These are phyloP conservation scores for Schizopygopsis pylzovi DNA, from an alignment of 2,797 vertebrate species.

Conservation along the genomic window DNA sequence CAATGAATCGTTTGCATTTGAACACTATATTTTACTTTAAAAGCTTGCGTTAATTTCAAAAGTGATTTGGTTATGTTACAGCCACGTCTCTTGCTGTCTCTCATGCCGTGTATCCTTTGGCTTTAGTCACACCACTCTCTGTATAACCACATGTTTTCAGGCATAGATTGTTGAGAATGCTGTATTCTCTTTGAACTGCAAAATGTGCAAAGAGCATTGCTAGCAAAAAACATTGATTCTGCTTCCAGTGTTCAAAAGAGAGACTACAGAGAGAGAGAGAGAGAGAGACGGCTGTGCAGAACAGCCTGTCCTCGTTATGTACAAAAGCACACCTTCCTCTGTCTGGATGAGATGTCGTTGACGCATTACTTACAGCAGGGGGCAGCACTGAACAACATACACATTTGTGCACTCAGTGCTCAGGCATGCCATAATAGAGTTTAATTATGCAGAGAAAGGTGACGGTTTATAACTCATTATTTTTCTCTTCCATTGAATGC, in stretches of 20 bases:
- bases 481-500: slow-evolving; percentile 5
- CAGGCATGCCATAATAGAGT: background rate
- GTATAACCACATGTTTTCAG: background rate
- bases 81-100: background rate
- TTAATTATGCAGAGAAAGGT: slow-evolving; percentile 36
- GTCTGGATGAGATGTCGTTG: background rate
- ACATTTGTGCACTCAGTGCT: background rate
- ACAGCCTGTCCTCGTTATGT: slow-evolving; percentile 48
- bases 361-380: slow-evolving; percentile 40
- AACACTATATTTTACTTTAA: background rate
- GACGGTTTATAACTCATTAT: slow-evolving; percentile 17
- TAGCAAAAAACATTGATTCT: slow-evolving; percentile 30
- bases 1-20: background rate
- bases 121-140: background rate
- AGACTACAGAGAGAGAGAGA: slow-evolving; percentile 23
- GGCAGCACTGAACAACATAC: slow-evolving; percentile 58
- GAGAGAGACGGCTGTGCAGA: slow-evolving; percentile 30
- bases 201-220: slow-evolving; percentile 25
- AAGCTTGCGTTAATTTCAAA: background rate
- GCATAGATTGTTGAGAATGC: background rate
- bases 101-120: background rate
- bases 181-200: slow-evolving; percentile 45
- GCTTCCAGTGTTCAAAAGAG: slow-evolving; percentile 36
- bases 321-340: slow-evolving; percentile 32
- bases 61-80: background rate